Conservation (phyloP, 2,888 invertebrate genomes). For the Toxonevra muliebris region DNA sequence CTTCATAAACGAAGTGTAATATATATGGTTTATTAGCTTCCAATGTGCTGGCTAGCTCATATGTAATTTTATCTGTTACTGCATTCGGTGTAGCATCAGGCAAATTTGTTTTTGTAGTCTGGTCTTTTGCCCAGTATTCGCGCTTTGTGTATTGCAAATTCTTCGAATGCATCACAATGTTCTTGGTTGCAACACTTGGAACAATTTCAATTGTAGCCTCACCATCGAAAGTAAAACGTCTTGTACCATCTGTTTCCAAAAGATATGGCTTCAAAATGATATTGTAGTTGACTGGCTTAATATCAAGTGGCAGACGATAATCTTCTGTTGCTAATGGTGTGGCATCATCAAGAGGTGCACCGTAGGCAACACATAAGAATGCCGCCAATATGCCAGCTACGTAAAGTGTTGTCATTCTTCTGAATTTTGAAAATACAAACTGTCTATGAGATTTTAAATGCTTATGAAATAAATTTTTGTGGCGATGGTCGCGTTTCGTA, state of each 20-base stretch:
- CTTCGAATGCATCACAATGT: slow-evolving; percentile 68
- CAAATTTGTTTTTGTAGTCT: slow-evolving; percentile 43
- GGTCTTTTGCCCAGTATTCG: slow-evolving; percentile 46
- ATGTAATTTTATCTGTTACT: slow-evolving; percentile 64
- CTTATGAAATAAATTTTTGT: slow-evolving; percentile 9
- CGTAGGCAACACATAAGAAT: no score
- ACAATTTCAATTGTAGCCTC: slow-evolving; percentile 65
- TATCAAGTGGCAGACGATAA: slow-evolving; percentile 56
- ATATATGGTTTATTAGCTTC: slow-evolving; percentile 60
- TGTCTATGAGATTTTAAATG: slow-evolving; percentile 6
- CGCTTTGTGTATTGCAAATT: slow-evolving; percentile 54
- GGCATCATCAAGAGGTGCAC: no score
- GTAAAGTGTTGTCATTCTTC: no score
- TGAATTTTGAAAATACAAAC: neutral
- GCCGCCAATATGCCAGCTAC: no score
- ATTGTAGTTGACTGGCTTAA: slow-evolving; percentile 68
- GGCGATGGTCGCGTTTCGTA: no score
- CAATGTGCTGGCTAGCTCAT: slow-evolving; percentile 61
- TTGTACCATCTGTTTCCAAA: slow-evolving; percentile 49
- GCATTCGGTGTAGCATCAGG: slow-evolving; percentile 41
- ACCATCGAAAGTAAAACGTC: slow-evolving; percentile 60
- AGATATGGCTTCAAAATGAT: slow-evolving; percentile 68
- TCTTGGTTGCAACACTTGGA: slow-evolving; percentile 59
- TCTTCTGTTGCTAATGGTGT: neutral
- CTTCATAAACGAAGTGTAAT: slow-evolving; percentile 66